Percentiles rank a stretch among this genome's conserved stretches.
These are phyloP conservation scores for Esox masquinongy DNA, from an alignment of 2,797 vertebrate species.

Conservation along the genomic window DNA sequence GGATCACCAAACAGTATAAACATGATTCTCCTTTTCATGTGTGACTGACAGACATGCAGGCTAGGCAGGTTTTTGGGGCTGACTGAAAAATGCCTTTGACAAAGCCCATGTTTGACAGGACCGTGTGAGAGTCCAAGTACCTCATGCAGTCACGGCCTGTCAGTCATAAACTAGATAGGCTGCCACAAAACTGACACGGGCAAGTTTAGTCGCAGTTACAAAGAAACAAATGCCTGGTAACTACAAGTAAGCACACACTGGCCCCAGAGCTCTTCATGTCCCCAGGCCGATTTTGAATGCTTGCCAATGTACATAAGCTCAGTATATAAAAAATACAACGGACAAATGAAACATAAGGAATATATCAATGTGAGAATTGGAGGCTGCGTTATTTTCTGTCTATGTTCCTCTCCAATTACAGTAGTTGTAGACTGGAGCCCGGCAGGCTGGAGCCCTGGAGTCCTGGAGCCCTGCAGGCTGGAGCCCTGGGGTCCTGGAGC, in stretches of 20 bases:
- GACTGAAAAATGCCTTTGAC: conserved; percentile 71
- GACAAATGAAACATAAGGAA: conserved; percentile 78
- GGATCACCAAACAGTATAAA: conserved; percentile 11
- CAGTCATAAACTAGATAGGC: conserved; percentile 68
- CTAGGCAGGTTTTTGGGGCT: conserved; percentile 18
- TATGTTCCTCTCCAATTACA: conserved; percentile 59
- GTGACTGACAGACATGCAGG: conserved; percentile 48
- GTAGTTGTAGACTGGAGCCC: conserved; percentile 38
- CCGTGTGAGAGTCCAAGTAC: conserved; percentile 68
- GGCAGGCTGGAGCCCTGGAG: neutral
- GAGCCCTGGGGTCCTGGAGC: no score
- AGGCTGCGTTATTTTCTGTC: conserved; percentile 67
- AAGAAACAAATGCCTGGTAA: conserved; percentile 74
- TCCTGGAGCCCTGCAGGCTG: no score
- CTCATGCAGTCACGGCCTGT: conserved; percentile 74
- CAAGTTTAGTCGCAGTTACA: conserved; percentile 74
- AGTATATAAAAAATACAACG: conserved; percentile 75
- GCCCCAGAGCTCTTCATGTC: conserved; percentile 48
- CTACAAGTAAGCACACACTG: conserved; percentile 70
- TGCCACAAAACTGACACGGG: conserved; percentile 60
- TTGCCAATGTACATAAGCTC: conserved; percentile 75
- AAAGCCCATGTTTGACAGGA: conserved; percentile 71
- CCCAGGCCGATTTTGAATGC: conserved; percentile 69
- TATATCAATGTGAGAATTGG: conserved; percentile 74
- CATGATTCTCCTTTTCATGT: conserved; percentile 33